A percentile compares a stretch with the other conserved stretches of the same genome.
Evolutionary conservation across 1,140 invertebrate species (phyloP).

Genomic region (Drosophila mauritiana): DNA sequence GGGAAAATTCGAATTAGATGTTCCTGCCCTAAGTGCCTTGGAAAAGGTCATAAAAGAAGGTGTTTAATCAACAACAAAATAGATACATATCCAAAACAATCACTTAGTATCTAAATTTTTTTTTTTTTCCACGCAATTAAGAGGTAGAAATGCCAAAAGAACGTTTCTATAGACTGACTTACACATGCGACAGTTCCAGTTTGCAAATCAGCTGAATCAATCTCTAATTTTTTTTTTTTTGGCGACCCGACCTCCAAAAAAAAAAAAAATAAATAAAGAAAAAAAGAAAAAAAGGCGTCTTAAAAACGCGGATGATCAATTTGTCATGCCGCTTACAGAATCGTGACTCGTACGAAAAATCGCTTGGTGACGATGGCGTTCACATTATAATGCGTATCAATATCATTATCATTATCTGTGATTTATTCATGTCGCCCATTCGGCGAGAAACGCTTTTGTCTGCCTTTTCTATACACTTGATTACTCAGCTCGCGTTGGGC

Average conservation of each 20-base stretch:
- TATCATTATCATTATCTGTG: slow-evolving; percentile 48
- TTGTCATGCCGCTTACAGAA: slow-evolving; percentile 57
- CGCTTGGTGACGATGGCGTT: slow-evolving; percentile 14
- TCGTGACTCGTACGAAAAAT: slow-evolving; percentile 62
- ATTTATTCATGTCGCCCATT: slow-evolving; percentile 35
- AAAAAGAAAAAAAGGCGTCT: slow-evolving; percentile 2
- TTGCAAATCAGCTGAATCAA: slow-evolving; percentile 58
- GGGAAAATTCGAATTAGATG: not conserved
- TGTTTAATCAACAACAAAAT: slow-evolving; percentile 11
- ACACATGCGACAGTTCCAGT: slow-evolving; percentile 45
- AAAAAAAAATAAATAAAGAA: too few relatives aligned
- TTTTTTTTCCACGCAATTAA: slow-evolving; percentile 45
- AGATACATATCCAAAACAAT: slow-evolving; percentile 45
- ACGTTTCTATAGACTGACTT: slow-evolving; percentile 33
- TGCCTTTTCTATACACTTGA: slow-evolving; percentile 3
- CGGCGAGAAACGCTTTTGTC: slow-evolving; percentile 14
- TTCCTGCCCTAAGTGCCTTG: too few relatives aligned
- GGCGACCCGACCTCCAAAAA: slow-evolving; percentile 50
- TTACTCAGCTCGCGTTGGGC: not conserved
- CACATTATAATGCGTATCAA: slow-evolving; percentile 63
- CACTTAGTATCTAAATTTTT: slow-evolving; percentile 54
- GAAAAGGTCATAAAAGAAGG: too few relatives aligned
- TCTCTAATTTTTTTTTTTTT: not conserved
- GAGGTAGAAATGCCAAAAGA: slow-evolving; percentile 16
- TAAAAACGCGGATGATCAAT: slow-evolving; percentile 27